Base-by-base conservation (phyloP, 2,888 invertebrate genomes). In the Cylloceria caligata region DNA sequence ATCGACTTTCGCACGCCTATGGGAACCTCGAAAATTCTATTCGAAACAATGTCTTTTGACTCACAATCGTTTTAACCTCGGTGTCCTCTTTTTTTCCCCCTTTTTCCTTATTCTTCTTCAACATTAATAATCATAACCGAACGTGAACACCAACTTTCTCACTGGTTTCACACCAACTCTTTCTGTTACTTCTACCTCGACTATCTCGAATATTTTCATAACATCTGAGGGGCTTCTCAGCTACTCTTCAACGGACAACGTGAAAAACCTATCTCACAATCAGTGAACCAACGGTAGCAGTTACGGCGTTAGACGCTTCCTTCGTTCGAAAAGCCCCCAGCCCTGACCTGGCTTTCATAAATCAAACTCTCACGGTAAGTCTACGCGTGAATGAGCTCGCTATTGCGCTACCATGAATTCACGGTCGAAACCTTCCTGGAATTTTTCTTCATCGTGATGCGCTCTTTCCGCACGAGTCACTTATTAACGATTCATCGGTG, bases 71-170 rank as follows among this genome's bases (percentile, higher is more conserved):
- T 47, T 60, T 60, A 34, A 34, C 27, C 45, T 19, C 30, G 57
- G 34, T 1, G 67, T 45, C 11, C 1, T 24, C 11, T 3, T 24
- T 27, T 27, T 57, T 39, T 39, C n/a, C 42, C 27, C 27, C 11
- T 36, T 73, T 62, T 49, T 45, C 6, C 34, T 27, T n/a, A 19
- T 21, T 9, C 7, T 16, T 4, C 60, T 62, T 7, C 9, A n/a
- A 30, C 69, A 62, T 69, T 77, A 62, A 77, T 77, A 69, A 77
- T 64, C 77, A 21, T 69, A 62, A 77, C 45, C 36, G 21, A 57
- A 68, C 47, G 49, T 19, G 21, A 72, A 60, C 21, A 36, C n/a
- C 34, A 69, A 69, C 39, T 77, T 77, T 69, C 62, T 49, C 67
- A 62, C 36, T 16, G 36, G 62, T 19, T 49, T 60, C 52, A n/a